Base-by-base conservation (phyloP, 1,140 invertebrate genomes). In the Pogonus chalceus region DNA sequence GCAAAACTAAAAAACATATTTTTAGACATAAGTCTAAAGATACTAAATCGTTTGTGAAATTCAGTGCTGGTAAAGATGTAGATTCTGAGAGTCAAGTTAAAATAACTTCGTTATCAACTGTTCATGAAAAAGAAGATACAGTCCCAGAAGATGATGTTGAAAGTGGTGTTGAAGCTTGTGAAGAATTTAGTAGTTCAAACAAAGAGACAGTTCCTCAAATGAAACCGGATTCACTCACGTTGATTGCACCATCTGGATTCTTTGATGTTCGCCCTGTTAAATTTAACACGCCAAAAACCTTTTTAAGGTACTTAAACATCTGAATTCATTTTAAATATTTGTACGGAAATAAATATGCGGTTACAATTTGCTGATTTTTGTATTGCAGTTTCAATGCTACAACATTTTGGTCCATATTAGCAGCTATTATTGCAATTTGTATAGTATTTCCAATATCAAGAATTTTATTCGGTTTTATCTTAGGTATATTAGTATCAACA, bases 121-220 rank as follows among this genome's bases (percentile, higher is more conserved):
- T 43, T 43, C 20, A 51, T 20, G 49, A 55, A 23, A 50, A 26
- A 23, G 49, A 55, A 51, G 23, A 26, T 18, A 12, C 16, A 7
- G 7, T 18, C 9, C 3, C 10, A 21, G 72, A 74, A 0, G 71
- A 74, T 1, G 73, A 72, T 21, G 68, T 79, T 12, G 78, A 80
- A 58, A 76, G 72, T 56, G 77, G 74, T 2, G 62, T 79, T 0
- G 78, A 80, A 56, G 77, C 74, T 21, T 69, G 75, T 2, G 76
- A 78, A 60, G 37, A 43, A 10, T 43, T 43, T 43, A 31, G 7
- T 7, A 43, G 37, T 43, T 43, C 37, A 12, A n/a, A n/a, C n/a
- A n/a, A n/a, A n/a, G n/a, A n/a, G n/a, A n/a, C n/a, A n/a, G n/a
- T n/a, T n/a, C 37, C 37, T 4, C 7, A 10, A 4, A 18, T 12